Evolutionary conservation across 1,140 invertebrate genomes (phyloP), one percentile per base, ranked within the genome.

Genomic region (Drosophila asahinai): DNA sequence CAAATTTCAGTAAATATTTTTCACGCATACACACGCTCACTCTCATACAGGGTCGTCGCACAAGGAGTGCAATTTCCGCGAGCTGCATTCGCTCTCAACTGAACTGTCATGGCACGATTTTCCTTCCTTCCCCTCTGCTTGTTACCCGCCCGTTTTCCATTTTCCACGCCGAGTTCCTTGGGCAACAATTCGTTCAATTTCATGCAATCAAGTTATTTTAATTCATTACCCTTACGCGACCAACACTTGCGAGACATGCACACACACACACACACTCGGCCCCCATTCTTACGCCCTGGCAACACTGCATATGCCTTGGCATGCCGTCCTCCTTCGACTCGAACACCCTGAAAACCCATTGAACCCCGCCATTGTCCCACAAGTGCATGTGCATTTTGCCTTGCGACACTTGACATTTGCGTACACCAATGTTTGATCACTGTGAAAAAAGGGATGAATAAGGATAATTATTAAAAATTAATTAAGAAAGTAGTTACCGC

Each of bases 181-280:
- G 75, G 77, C 86, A 90, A 80, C 86, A 90, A 86, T 90, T 90
- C 86, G 79, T 90, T 90, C 86, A 90, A 90, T 90, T 90, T 86
- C 81, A 82, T 90, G 86, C 86, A 90, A 90, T 90, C 86, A 90
- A 90, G 86, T 90, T 90, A 90, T 90, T 90, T 90, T 90, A 90
- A 90, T 90, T 90, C 86, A 90, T 90, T 90, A 90, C 86, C 86
- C 81, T 89, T 90, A 90, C 86, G 86, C 86, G 82, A 78, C 79
- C 86, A 90, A 89, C 84, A 90, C 86, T 86, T 90, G 77, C 79
- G 72, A 90, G 81, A 77, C 81, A 86, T 90, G 86, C 78, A 45
- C 60, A 47, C 68, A 81, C 67, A 52, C 55, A 51, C 63, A 58
- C 64, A 22, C 12, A 9, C 42, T n/a, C 33, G 11, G 25, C 2